Evolutionary conservation across 2,888 invertebrate genomes (phyloP), one percentile per base, ranked within the genome.

Genomic region (Odontomyia ornata): DNA sequence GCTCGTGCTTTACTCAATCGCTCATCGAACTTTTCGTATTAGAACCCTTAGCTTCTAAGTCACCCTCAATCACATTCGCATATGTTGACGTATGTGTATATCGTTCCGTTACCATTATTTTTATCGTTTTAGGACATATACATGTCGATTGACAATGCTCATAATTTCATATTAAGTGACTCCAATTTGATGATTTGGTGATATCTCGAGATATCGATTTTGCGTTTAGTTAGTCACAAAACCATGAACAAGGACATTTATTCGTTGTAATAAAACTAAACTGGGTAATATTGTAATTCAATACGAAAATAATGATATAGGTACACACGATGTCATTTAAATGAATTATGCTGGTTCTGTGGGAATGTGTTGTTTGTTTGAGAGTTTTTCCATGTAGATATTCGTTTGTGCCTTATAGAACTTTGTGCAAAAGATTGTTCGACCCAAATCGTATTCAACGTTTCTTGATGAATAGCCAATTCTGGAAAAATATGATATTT

Each of bases 191-290:
- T 75, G 75, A 72, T 78, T 78, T 79, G 77, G 79, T 79, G 79
- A 79, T 79, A 78, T 79, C 79, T 77, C 79, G 71, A 62, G 25
- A 65, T 79, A 79, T 79, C 75, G 79, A 79, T 79, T 79, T 78
- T 76, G 56, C 36, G 64, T 62, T 43, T 43, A 73, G 57, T 56
- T 56, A 72, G 73, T 36, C 73, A 57, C 23, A 60, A 72, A 72
- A 72, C 13, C 56, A 57, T 72, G 47, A 52, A 60, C 73, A 73
- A 73, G 73, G 73, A 73, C 73, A 73, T 57, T 57, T 28, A 71
- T 72, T 52, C 57, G 72, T 11, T 52, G 43, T 57, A 60, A 73
- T 73, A 73, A 73, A 73, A 73, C 73, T 73, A 73, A 73, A 73
- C 73, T 57, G 57, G 73, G 60, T 73, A 73, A 73, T 73, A 73